A percentile compares a stretch with the other conserved stretches of the same genome.
These are phyloP conservation scores for Tipula helvola DNA, from an alignment of 2,888 invertebrate genomes.

Conservation along the genomic window DNA sequence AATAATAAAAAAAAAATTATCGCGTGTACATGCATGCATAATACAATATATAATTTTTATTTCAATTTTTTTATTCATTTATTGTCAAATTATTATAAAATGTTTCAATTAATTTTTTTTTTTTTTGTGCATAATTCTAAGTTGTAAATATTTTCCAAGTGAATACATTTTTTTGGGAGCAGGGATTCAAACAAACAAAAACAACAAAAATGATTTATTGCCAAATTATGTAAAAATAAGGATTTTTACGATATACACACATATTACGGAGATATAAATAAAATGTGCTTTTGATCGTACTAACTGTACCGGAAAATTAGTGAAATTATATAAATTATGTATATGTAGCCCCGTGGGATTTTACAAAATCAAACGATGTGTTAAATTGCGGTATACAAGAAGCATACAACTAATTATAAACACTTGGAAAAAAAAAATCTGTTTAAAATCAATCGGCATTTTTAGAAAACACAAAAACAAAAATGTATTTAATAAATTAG, in stretches of 20 bases:
- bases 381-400: neutral
- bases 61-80: neutral
- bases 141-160: neutral
- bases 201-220: neutral
- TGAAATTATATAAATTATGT: neutral
- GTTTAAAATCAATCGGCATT: neutral
- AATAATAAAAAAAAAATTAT: neutral
- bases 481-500: neutral
- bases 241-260: neutral
- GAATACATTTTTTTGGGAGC: neutral
- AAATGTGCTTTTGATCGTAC: neutral
- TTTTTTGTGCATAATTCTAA: neutral
- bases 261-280: too few species aligned
- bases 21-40: neutral
- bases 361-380: neutral
- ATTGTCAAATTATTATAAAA: neutral
- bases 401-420: neutral
- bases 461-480: neutral
- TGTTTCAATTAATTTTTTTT: neutral
- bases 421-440: neutral
- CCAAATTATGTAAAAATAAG: neutral
- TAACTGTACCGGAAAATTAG: neutral
- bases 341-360: neutral
- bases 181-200: neutral
- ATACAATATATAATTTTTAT: neutral